These are phyloP conservation scores for Enoplolaimus lenunculus DNA, from an alignment of 2,888 invertebrate species.

Conservation along the genomic window DNA sequence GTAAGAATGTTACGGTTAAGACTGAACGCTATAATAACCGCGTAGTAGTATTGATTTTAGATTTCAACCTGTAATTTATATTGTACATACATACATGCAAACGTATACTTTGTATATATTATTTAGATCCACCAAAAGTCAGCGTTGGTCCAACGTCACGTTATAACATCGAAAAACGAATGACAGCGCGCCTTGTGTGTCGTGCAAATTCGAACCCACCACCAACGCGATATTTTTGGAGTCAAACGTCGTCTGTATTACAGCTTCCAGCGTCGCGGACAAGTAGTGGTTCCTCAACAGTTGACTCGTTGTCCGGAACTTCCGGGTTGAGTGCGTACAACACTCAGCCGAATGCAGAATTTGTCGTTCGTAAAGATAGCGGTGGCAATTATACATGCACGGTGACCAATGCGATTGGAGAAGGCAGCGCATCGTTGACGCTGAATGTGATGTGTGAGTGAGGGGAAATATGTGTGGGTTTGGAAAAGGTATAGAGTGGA, in stretches of 20 bases:
- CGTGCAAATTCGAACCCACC: conserved; percentile 70
- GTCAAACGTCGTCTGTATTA: conserved; percentile 36
- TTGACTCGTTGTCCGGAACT: too few species aligned
- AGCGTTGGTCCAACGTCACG: conserved; percentile 57
- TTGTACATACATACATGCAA: background rate
- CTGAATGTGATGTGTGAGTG: conserved; percentile 28
- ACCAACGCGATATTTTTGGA: conserved; percentile 53
- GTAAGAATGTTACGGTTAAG: too few species aligned
- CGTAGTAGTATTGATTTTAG: too few species aligned
- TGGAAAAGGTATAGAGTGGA: too few species aligned
- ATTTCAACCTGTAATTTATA: too few species aligned
- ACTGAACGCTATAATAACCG: too few species aligned
- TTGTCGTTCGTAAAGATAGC: conserved; percentile 29
- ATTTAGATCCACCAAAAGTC: conserved; percentile 74
- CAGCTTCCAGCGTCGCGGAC: background rate
- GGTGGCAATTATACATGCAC: conserved; percentile 72
- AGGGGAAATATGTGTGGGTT: background rate
- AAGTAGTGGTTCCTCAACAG: background rate
- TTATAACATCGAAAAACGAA: conserved; percentile 69
- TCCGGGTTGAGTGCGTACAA: conserved; percentile 30
- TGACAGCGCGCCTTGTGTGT: conserved; percentile 67
- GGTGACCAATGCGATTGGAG: conserved; percentile 65
- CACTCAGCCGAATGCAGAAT: conserved; percentile 28
- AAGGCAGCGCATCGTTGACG: conserved; percentile 40
- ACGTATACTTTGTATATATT: background rate